A percentile compares a stretch with the other conserved stretches of the same genome.
These are phyloP conservation scores for Benitochromis conjunctus DNA, from an alignment of 2,113 vertebrate species.

Conservation along the genomic window DNA sequence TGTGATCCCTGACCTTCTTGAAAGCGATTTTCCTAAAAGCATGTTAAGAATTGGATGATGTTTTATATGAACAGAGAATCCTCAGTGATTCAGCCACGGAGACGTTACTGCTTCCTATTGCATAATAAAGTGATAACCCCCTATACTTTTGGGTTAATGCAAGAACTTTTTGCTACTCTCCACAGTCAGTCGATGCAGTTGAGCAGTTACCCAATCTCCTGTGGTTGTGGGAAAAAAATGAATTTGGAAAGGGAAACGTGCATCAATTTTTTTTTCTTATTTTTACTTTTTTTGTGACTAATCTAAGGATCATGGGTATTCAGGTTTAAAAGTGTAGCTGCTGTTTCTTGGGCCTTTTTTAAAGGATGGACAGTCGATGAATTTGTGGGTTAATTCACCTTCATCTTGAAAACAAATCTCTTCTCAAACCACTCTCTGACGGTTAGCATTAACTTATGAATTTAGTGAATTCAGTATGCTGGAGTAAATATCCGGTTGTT, in stretches of 20 bases:
- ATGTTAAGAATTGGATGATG: background rate
- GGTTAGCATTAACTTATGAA: background rate
- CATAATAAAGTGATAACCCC: conserved; percentile 1
- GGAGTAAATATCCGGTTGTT: background rate
- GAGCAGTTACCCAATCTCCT: background rate
- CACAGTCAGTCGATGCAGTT: background rate
- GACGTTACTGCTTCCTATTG: background rate
- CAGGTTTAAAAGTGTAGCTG: fast-evolving
- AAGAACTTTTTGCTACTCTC: background rate
- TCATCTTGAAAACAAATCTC: background rate
- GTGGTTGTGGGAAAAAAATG: background rate
- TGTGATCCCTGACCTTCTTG: background rate
- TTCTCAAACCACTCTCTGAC: background rate
- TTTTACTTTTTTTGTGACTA: background rate
- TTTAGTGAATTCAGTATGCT: background rate
- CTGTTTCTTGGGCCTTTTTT: background rate
- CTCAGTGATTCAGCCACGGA: background rate
- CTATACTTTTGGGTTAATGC: background rate
- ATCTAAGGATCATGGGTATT: background rate
- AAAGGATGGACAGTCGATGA: background rate
- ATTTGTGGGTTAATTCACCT: background rate
- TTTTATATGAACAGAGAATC: background rate
- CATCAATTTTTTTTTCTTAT: fast-evolving
- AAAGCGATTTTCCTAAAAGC: background rate
- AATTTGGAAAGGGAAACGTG: background rate